Percentiles rank a stretch among this genome's conserved stretches.
Evolutionary conservation across 2,797 vertebrate species (phyloP).

Genomic region (Myripristis jacobus): DNA sequence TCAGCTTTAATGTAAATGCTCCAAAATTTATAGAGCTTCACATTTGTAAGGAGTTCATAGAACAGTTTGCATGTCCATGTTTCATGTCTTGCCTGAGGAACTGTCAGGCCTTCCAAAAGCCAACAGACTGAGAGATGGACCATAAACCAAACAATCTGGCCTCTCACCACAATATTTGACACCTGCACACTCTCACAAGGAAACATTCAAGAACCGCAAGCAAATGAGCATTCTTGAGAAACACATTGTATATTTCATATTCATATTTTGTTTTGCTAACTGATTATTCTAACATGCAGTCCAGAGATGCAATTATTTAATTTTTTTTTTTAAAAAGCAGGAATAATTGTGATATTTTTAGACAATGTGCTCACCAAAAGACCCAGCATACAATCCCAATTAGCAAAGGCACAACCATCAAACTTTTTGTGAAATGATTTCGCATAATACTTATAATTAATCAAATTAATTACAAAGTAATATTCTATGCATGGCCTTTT

Average conservation of each 20-base stretch:
- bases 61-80: conserved; percentile 37
- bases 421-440: conserved; percentile 43
- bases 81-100: conserved; percentile 36
- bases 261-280: conserved; percentile 32
- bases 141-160: conserved; percentile 37
- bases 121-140: conserved; percentile 49
- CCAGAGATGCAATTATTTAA: conserved; percentile 35
- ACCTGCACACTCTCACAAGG: conserved; percentile 48
- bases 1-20: too few species aligned
- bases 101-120: conserved; percentile 25
- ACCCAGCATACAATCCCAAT: conserved; percentile 16
- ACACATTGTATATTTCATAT: conserved; percentile 29
- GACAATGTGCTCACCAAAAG: conserved; percentile 23
- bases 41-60: conserved; percentile 32
- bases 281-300: conserved; percentile 38
- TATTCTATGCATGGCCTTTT: conserved; percentile 40
- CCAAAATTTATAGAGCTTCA: not conserved
- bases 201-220: conserved; percentile 41
- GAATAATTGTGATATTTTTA: conserved; percentile 58
- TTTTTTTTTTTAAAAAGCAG: conserved; percentile 50
- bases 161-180: conserved; percentile 40
- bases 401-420: conserved; percentile 21
- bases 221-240: conserved; percentile 33
- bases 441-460: conserved; percentile 40
- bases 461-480: conserved; percentile 43